A percentile compares a stretch with the other conserved stretches of the same genome.
Evolutionary conservation across 2,797 vertebrate genomes (phyloP).

Genomic region (Cyprinella venusta): DNA sequence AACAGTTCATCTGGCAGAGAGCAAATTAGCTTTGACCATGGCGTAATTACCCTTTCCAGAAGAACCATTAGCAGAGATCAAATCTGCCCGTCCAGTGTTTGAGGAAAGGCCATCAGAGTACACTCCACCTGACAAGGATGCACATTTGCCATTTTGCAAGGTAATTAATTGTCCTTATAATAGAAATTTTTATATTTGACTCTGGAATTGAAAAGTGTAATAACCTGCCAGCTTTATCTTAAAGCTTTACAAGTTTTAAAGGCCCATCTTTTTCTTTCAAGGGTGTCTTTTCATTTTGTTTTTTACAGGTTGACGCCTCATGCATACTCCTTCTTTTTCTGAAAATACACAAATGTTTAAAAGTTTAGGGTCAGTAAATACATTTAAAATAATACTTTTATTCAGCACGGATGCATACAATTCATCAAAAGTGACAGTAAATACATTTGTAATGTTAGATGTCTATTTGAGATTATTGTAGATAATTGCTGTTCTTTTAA

Average conservation of each 20-base stretch:
- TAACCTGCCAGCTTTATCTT: slow-evolving; percentile 97
- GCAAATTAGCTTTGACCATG: slow-evolving; percentile 99
- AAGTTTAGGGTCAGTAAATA: too few species aligned
- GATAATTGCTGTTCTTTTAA: not conserved
- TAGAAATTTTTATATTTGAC: slow-evolving; percentile 99
- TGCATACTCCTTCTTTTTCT: too few species aligned
- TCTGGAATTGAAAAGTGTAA: slow-evolving; percentile 98
- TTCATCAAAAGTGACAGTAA: too few species aligned
- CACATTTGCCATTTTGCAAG: slow-evolving; percentile 99
- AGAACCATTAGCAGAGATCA: slow-evolving; percentile 99
- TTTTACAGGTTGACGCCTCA: not conserved
- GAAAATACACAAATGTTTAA: too few species aligned
- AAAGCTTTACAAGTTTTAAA: slow-evolving; percentile 72
- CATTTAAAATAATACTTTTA: not conserved
- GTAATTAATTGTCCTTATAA: slow-evolving; percentile 99
- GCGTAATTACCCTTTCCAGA: slow-evolving; percentile 99
- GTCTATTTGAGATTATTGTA: not conserved
- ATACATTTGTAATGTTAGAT: not conserved
- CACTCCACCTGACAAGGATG: slow-evolving; percentile 99
- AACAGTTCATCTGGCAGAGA: slow-evolving; percentile 99
- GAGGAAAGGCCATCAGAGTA: slow-evolving; percentile 99
- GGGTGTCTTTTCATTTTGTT: slow-evolving; percentile 7
- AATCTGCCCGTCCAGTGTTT: slow-evolving; percentile 99
- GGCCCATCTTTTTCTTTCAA: slow-evolving; percentile 43
- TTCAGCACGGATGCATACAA: not conserved